Percentiles rank a stretch among this genome's conserved stretches.
Conservation (phyloP, 2,113 vertebrate genomes). For the Natator depressus region DNA sequence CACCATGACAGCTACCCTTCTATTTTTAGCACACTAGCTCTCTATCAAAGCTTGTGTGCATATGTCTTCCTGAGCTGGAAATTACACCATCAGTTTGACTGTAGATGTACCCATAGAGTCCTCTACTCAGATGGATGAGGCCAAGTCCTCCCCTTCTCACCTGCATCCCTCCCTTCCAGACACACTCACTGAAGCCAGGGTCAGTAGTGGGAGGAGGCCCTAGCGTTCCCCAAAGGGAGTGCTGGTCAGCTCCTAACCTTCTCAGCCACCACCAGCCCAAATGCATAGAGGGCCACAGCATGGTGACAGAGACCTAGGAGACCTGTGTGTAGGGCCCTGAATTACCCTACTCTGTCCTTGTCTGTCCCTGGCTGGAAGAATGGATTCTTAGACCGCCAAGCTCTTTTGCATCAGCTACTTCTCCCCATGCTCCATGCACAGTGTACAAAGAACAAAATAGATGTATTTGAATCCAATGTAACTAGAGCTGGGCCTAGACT, state of each 20-base stretch:
- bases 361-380: not conserved
- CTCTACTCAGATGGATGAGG: not conserved
- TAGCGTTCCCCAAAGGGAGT: not conserved
- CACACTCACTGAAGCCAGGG: not conserved
- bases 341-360: not conserved
- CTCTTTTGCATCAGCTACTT: not conserved
- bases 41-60: no score
- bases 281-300: not conserved
- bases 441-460: not conserved
- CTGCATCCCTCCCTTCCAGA: not conserved
- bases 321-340: not conserved
- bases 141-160: not conserved
- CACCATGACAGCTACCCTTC: no score
- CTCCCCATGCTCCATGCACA: not conserved
- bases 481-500: not conserved
- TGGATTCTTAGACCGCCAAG: not conserved
- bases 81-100: no score
- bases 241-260: not conserved
- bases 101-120: not conserved
- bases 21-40: no score
- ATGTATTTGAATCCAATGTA: not conserved
- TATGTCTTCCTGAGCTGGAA: no score
- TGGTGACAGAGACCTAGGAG: not conserved
- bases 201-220: not conserved
- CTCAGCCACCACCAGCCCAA: not conserved